Percentiles rank a stretch among this genome's conserved stretches.
phyloP scores from a whole-genome alignment of 2,888 invertebrate species.

The Epinotia ramella region DNA sequence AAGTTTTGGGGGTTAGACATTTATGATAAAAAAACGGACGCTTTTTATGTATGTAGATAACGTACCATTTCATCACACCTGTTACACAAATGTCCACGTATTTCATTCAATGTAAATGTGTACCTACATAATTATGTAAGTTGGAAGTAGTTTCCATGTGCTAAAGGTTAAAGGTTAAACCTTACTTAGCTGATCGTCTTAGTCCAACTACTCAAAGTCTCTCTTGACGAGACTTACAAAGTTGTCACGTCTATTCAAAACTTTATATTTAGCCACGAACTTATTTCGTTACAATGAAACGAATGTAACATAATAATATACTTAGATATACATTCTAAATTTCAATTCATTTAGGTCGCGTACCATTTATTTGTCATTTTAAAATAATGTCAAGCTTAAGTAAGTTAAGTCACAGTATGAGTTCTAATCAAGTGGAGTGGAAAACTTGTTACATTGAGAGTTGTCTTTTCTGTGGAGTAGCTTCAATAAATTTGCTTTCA shows the following conservation, averaged over 20 bases:
- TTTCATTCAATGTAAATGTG: too few species aligned
- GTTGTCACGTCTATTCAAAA: not conserved
- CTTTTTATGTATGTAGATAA: too few species aligned
- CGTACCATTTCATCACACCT: too few species aligned
- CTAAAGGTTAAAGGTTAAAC: not conserved
- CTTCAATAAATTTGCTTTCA: constrained; percentile 12
- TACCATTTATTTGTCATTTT: constrained; percentile 15
- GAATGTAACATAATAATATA: not conserved
- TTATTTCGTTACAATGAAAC: not conserved
- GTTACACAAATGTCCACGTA: too few species aligned
- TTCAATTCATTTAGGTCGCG: constrained; percentile 2
- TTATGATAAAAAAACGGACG: too few species aligned
- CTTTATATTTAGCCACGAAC: not conserved
- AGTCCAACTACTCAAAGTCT: constrained; percentile 7
- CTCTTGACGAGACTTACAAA: constrained; percentile 3
- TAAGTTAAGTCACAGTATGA: constrained; percentile 2
- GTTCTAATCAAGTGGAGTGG: constrained; percentile 32
- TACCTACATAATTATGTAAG: too few species aligned
- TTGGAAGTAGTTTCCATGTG: not conserved
- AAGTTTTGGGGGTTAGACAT: too few species aligned
- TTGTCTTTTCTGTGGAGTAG: constrained; percentile 4
- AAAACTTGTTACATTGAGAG: constrained; percentile 11
- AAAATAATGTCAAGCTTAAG: constrained; percentile 15
- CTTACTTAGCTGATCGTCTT: not conserved
- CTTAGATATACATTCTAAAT: not conserved